These are phyloP conservation scores for Protobothrops flavoviridis DNA, from an alignment of 2,113 vertebrate species.

Conservation along the genomic window DNA sequence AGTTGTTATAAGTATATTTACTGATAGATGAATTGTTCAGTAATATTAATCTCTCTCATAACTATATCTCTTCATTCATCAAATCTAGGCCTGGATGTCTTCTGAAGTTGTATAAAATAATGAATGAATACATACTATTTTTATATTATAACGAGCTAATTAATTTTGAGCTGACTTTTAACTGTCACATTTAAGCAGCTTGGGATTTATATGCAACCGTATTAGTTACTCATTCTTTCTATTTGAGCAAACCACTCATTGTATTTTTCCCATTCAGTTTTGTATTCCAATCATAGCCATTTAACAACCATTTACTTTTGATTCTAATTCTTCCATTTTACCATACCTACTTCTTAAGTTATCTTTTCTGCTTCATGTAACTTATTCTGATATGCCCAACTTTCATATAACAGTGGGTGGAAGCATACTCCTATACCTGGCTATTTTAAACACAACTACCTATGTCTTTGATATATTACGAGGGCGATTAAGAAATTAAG, in stretches of 20 bases:
- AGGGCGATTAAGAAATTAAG: too few species aligned
- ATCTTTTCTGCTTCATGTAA: not conserved
- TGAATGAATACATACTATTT: not conserved
- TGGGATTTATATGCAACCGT: not conserved
- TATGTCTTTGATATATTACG: not conserved
- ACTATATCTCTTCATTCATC: not conserved
- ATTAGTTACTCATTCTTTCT: not conserved
- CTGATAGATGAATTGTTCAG: not conserved
- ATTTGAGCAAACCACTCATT: not conserved
- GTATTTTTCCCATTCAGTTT: not conserved
- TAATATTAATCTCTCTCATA: not conserved
- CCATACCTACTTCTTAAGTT: not conserved
- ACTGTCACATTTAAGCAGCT: not conserved
- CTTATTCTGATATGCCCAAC: not conserved
- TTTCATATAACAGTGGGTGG: not conserved
- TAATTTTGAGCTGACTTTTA: not conserved
- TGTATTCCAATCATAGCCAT: not conserved
- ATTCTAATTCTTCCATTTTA: not conserved
- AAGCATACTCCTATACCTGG: not conserved
- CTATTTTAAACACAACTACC: not conserved
- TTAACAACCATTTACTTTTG: not conserved
- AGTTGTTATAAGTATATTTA: not conserved
- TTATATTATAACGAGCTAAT: not conserved
- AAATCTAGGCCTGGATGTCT: not conserved
- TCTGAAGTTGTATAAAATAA: not conserved